Evolutionary conservation across 2,797 vertebrate species (phyloP).

Genomic region (Coreius guichenoti): DNA sequence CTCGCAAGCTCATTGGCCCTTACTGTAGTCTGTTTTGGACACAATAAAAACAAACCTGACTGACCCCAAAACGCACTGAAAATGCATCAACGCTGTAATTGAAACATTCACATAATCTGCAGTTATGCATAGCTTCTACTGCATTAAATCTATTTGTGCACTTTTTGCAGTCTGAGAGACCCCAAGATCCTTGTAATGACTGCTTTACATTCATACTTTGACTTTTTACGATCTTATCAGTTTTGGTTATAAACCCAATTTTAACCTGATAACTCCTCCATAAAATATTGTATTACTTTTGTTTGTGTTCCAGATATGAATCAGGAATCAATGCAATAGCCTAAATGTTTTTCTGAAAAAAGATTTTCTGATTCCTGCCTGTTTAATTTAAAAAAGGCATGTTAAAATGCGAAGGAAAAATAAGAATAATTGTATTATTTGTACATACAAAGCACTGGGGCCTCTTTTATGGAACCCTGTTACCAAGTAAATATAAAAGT

Average conservation of each 20-base stretch:
- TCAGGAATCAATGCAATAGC: neutral
- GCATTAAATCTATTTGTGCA: neutral
- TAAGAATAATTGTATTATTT: neutral
- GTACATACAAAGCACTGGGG: neutral
- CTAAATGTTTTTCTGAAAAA: too few species aligned
- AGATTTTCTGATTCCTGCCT: neutral
- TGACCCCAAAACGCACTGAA: constrained; percentile 36
- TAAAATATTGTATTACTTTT: neutral
- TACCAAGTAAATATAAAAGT: neutral
- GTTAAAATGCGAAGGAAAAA: neutral
- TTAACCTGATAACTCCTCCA: neutral
- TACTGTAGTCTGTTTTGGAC: constrained; percentile 52
- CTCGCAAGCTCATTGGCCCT: constrained; percentile 32
- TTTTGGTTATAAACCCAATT: neutral
- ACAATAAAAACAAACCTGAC: constrained; percentile 50
- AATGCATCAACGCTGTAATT: constrained; percentile 24
- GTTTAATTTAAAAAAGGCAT: neutral
- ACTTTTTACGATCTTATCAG: neutral
- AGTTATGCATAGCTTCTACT: too few species aligned
- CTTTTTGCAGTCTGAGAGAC: neutral
- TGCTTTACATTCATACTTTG: neutral
- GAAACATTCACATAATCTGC: too few species aligned
- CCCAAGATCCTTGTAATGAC: neutral
- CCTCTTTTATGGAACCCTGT: neutral
- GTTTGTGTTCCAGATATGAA: neutral